Conservation (phyloP, 2,888 invertebrate species). For the Nemurella pictetii region DNA sequence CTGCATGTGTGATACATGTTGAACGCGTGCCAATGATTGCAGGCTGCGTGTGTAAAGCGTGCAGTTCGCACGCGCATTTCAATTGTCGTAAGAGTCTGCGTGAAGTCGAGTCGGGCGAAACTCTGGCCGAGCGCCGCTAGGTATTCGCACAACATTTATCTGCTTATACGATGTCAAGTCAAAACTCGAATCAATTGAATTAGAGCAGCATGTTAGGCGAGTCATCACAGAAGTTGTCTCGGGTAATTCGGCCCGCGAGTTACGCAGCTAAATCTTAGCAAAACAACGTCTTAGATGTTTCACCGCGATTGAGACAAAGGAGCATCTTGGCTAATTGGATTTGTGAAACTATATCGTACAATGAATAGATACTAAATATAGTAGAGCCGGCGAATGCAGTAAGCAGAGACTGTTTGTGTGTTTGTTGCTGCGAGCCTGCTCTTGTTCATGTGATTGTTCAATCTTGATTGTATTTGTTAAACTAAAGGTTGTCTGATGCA, state of each 20-base stretch:
- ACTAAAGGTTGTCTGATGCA: neutral
- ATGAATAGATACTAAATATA: neutral
- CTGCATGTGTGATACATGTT: neutral
- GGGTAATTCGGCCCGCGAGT: neutral
- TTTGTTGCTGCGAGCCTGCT: neutral
- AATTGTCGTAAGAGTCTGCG: no score
- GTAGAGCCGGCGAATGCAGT: neutral
- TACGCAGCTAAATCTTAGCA: neutral
- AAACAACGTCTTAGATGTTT: slow-evolving; percentile 3
- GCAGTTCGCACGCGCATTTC: no score
- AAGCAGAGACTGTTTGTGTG: neutral
- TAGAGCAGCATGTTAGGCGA: neutral
- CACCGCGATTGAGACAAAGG: neutral
- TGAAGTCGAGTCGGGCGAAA: no score
- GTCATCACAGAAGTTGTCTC: neutral
- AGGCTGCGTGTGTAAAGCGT: neutral
- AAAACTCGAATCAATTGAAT: neutral
- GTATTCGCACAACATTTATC: no score
- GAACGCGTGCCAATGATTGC: neutral
- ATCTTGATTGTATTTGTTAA: slow-evolving; percentile 16
- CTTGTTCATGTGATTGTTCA: slow-evolving; percentile 1
- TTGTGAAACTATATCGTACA: neutral
- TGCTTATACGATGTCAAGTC: no score
- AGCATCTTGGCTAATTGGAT: slow-evolving; percentile 14
- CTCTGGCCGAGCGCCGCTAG: no score